phyloP scores from a whole-genome alignment of 1,140 invertebrate genomes.

The Conopomorpha cramerella region DNA sequence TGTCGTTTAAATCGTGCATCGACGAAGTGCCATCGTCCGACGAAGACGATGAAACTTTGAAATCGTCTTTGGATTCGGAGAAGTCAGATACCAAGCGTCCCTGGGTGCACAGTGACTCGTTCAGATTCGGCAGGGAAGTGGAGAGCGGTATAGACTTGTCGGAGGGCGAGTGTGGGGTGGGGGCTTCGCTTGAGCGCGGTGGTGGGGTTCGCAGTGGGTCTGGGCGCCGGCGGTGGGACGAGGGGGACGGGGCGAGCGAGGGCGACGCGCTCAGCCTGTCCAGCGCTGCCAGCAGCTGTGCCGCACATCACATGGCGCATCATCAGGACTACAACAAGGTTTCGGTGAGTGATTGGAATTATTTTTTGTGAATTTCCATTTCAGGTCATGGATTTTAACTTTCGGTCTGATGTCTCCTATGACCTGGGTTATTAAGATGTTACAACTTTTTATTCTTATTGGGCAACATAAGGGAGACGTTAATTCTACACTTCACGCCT shows the following conservation, averaged over 20 bases:
- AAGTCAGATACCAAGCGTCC: conserved; percentile 46
- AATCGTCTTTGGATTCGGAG: conserved; percentile 37
- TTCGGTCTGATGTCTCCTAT: too few relatives aligned
- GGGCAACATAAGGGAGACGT: too few relatives aligned
- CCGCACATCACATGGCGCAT: conserved; percentile 33
- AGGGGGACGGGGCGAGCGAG: conserved; percentile 39
- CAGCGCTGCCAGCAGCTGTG: conserved; percentile 45
- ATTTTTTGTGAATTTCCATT: too few relatives aligned
- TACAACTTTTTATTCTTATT: too few relatives aligned
- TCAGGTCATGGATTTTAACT: too few relatives aligned
- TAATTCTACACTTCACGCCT: too few relatives aligned
- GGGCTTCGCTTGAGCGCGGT: conserved; percentile 54
- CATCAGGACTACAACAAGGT: conserved; percentile 49
- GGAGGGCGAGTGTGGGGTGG: conserved; percentile 31
- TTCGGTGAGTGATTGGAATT: conserved; percentile 49
- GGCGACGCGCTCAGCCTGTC: conserved; percentile 45
- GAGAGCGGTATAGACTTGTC: conserved; percentile 37
- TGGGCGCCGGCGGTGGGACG: conserved; percentile 48
- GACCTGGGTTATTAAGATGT: too few relatives aligned
- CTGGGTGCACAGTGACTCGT: conserved; percentile 47
- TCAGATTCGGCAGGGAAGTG: conserved; percentile 27
- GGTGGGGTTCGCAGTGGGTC: conserved; percentile 53
- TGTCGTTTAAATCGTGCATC: conserved; percentile 39
- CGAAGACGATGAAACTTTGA: conserved; percentile 28
- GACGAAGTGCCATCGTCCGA: conserved; percentile 32